Evolutionary conservation across 1,140 invertebrate genomes (phyloP), one percentile per base, ranked within the genome.

Genomic region (Solen grandis): DNA sequence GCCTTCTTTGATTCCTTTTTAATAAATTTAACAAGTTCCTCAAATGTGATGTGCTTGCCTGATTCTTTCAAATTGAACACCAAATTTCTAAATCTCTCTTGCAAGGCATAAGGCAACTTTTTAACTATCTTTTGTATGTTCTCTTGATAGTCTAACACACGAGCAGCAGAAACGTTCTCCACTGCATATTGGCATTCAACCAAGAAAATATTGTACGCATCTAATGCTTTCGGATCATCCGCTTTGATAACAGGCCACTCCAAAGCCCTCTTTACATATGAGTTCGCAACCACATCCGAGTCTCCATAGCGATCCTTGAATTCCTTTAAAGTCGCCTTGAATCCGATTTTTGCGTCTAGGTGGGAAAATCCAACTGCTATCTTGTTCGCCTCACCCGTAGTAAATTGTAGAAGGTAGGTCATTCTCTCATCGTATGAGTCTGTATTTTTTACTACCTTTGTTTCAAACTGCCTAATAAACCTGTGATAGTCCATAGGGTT

Each of bases 161-260:
- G 5, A 46, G 63, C 10, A 52, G 13, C 75, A 46, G n/a, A n/a
- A n/a, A n/a, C n/a, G n/a, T n/a, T n/a, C n/a, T n/a, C n/a, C n/a
- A n/a, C n/a, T n/a, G n/a, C 63, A 55, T 69, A 13, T 14, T 10
- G 1, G 55, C 60, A 65, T 38, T 77, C 60, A 19, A 25, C 36
- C 2, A 68, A 38, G 31, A 68, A 55, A 16, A 79, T n/a, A n/a
- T n/a, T n/a, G n/a, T n/a, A n/a, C n/a, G n/a, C n/a, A 19, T 79
- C 63, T 2, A 79, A 35, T 5, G 41, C 63, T 16, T 55, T 70
- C 1, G 52, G 50, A 38, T 79, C 33, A n/a, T n/a, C n/a, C n/a
- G 50, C 19, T 54, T 84, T 84, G 8, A 84, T 68, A 14, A 38
- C 3, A 27, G 76, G 63, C 82, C 77, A 84, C 33, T 75, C 57